Percentiles rank a stretch among this genome's conserved stretches.
These are phyloP conservation scores for Calephelis perditalis DNA, from an alignment of 2,888 invertebrate genomes.

Conservation along the genomic window DNA sequence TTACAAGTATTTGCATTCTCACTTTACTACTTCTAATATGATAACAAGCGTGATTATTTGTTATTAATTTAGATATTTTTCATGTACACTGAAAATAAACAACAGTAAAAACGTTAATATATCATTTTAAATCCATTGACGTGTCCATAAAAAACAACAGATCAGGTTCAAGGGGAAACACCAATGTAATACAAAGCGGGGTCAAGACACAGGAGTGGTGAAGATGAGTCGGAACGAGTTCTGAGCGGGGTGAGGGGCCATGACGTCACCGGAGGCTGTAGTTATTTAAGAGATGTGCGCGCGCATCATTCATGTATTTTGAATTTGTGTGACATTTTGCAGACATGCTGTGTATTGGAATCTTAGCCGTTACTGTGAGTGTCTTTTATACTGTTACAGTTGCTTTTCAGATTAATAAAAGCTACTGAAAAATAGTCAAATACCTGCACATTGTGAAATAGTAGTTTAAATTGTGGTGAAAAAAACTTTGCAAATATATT, in stretches of 20 bases:
- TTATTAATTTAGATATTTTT: conserved; percentile 13
- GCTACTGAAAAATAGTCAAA: background rate
- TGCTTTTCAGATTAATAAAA: background rate
- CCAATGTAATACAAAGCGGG: conserved; percentile 47
- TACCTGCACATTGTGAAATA: background rate
- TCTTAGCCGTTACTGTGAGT: conserved; percentile 56
- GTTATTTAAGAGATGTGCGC: conserved; percentile 68
- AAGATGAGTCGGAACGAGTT: conserved; percentile 61
- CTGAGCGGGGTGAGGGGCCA: conserved; percentile 31
- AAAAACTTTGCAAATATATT: background rate
- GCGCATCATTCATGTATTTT: conserved; percentile 48
- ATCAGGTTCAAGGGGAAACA: conserved; percentile 25
- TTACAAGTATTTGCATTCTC: no score
- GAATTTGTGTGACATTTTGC: conserved; percentile 44
- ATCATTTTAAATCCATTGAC: conserved; percentile 15
- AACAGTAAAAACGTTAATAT: conserved; percentile 11
- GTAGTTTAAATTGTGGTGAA: background rate
- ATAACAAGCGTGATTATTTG: no score
- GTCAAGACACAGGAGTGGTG: conserved; percentile 55
- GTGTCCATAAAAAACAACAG: background rate
- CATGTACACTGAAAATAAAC: background rate
- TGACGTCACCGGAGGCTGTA: conserved; percentile 68
- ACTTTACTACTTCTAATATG: no score
- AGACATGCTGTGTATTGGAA: conserved; percentile 54
- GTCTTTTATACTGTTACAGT: conserved; percentile 7